Percentiles rank a stretch among this genome's conserved stretches.
Evolutionary conservation across 2,888 invertebrate genomes (phyloP).

Genomic region (Drosophila antonietae): DNA sequence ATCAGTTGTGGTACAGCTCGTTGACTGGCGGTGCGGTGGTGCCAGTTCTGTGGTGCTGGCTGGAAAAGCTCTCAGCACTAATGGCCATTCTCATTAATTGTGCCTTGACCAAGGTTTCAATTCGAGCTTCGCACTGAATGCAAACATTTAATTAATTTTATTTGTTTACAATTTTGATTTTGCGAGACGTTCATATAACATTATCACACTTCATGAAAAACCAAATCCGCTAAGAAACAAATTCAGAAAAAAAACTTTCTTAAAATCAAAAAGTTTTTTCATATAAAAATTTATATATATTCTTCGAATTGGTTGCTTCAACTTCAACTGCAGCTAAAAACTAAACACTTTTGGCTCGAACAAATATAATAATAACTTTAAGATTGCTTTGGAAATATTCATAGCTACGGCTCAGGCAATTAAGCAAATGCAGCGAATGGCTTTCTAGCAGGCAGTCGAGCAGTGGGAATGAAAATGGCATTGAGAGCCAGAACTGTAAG

Average conservation of each 20-base stretch:
- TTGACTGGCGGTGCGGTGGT: not conserved
- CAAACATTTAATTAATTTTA: conserved; percentile 29
- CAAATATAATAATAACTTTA: conserved; percentile 29
- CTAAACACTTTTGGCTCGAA: conserved; percentile 1
- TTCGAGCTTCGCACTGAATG: not conserved
- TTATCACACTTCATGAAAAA: too few species aligned
- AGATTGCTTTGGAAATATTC: conserved; percentile 21
- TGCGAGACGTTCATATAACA: too few species aligned
- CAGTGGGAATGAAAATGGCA: conserved; percentile 26
- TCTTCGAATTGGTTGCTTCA: not conserved
- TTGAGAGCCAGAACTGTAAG: not conserved
- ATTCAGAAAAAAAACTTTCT: not conserved
- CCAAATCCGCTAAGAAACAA: not conserved
- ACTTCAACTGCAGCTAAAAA: not conserved
- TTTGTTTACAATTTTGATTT: conserved; percentile 13
- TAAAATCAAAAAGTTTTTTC: not conserved
- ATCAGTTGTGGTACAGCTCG: conserved; percentile 39
- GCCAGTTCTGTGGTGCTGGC: not conserved
- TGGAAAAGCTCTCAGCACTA: conserved; percentile 29
- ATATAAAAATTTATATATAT: not conserved
- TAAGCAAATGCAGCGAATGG: conserved; percentile 62
- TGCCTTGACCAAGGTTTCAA: conserved; percentile 11
- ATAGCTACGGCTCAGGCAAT: conserved; percentile 57
- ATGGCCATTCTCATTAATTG: conserved; percentile 53
- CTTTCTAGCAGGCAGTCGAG: not conserved